A percentile compares a stretch with the other conserved stretches of the same genome.
These are phyloP conservation scores for Acanthisitta chloris DNA, from an alignment of 2,113 vertebrate species.

Conservation along the genomic window DNA sequence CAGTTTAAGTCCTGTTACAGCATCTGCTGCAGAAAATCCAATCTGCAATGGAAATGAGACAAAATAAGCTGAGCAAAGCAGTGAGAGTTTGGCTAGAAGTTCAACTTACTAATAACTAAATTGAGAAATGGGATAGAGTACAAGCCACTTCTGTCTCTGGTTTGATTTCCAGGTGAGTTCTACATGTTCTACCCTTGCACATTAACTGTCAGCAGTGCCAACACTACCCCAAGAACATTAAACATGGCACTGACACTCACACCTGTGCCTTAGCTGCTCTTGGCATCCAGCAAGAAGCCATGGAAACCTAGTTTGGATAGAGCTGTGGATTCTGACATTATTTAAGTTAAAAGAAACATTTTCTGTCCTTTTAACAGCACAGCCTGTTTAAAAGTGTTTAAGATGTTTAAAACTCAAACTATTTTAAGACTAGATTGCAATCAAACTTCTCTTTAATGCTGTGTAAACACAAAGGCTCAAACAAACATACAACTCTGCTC, in stretches of 20 bases:
- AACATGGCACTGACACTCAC: background rate
- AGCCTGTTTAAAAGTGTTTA: background rate
- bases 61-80: background rate
- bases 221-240: background rate
- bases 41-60: slow-evolving; percentile 75
- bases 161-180: background rate
- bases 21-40: slow-evolving; percentile 95
- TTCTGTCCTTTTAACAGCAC: background rate
- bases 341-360: background rate
- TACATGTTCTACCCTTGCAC: background rate
- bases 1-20: slow-evolving; percentile 94
- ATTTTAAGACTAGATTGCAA: background rate
- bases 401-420: background rate
- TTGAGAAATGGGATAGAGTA: background rate
- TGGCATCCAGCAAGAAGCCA: background rate
- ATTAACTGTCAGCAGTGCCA: background rate
- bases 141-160: background rate
- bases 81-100: background rate
- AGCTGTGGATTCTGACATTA: background rate
- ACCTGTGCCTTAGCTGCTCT: background rate
- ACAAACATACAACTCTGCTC: background rate
- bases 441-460: background rate
- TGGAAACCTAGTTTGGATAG: background rate
- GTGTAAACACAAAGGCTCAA: background rate
- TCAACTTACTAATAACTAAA: background rate